A percentile compares a stretch with the other conserved stretches of the same genome.
Evolutionary conservation across 2,113 vertebrate genomes (phyloP).

Genomic region (Laticauda colubrina): DNA sequence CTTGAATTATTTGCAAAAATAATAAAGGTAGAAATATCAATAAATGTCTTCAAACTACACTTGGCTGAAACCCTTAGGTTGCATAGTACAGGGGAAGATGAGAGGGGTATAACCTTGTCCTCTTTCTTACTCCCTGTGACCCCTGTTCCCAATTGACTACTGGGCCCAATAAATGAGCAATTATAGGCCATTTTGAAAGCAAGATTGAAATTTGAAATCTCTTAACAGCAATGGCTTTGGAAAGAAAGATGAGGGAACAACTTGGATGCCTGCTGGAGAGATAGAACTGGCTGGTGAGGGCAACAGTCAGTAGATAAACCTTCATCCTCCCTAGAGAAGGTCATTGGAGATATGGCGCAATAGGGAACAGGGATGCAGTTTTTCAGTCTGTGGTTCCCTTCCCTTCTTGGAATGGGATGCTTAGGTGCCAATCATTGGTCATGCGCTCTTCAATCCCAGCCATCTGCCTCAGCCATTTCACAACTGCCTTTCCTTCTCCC

Average conservation of each 20-base stretch:
- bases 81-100: background rate
- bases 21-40: background rate
- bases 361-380: background rate
- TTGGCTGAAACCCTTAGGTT: background rate
- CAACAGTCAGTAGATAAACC: background rate
- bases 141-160: background rate
- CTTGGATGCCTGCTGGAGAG: background rate
- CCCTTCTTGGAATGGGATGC: too few relatives aligned
- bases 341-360: background rate
- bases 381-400: background rate
- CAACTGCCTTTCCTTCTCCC: too few relatives aligned
- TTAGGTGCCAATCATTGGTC: too few relatives aligned
- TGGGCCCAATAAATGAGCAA: background rate
- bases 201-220: background rate
- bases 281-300: background rate
- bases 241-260: background rate
- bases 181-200: background rate
- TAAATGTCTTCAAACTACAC: background rate
- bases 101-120: background rate
- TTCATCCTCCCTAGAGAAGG: background rate
- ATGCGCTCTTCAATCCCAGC: too few relatives aligned
- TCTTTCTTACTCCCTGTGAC: background rate
- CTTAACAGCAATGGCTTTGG: background rate
- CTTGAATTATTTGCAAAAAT: background rate
- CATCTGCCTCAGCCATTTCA: too few relatives aligned